Evolutionary conservation across 2,797 vertebrate genomes (phyloP), one percentile per base, ranked within the genome.

Genomic region (Propithecus deckenii): DNA sequence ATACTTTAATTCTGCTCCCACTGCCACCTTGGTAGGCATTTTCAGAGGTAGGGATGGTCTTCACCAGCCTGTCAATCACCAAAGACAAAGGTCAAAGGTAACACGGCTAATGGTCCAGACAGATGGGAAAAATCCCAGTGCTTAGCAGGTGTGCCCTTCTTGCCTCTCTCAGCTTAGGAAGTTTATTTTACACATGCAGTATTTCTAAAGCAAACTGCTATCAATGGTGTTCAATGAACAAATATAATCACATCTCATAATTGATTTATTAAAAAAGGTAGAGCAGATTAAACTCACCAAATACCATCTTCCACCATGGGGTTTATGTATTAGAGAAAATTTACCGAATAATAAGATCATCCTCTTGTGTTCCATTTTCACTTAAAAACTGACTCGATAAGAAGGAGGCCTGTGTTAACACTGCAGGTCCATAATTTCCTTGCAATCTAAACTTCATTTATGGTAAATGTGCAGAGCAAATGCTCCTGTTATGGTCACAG

Each of bases 361-460:
- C 79, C 63, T 89, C 83, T 96, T 91, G 93, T 69, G 48, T 63
- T 92, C 92, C 61, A 71, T 89, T 96, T 97, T 92, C 87, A 65
- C 91, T 97, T 96, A 86, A 86, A 98, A 98, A 98, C 96, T 81
- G 97, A 98, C 74, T 92, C 28, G 20, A 92, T 93, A 96, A 97
- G 94, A 97, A 96, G 78, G 91, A 95, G 86, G 97, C 69, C 92
- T 97, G 87, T 96, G 98, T 98, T 98, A 95, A 96, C 94, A 97
- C 93, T 59, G 88, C 84, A 92, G 97, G 94, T 95, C 97, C 98
- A 74, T 98, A 97, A 99, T 99, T 99, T 99, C 98, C 98, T 96
- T 97, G 97, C 97, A 97, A 97, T 98, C 98, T 95, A 94, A 98
- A 98, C 97, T 98, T 98, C 95, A 98, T 98, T 99, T 98, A 94